phyloP scores from a whole-genome alignment of 2,113 vertebrate genomes.

The Anguilla japonica region DNA sequence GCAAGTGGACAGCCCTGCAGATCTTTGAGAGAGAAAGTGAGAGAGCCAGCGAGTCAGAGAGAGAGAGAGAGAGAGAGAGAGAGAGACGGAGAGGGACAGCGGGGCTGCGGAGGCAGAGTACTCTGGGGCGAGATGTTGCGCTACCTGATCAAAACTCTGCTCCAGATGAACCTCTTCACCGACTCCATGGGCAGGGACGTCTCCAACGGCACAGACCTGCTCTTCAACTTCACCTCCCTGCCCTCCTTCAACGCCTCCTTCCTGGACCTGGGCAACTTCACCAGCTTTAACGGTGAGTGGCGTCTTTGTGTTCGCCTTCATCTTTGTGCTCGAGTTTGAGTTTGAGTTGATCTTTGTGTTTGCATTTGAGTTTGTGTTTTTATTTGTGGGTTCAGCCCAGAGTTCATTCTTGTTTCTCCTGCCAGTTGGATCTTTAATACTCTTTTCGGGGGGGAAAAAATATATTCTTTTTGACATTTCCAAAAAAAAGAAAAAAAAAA shows the following conservation, averaged over 20 bases:
- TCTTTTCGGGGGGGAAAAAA: background rate
- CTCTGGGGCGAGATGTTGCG: conserved; percentile 79
- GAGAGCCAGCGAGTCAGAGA: background rate
- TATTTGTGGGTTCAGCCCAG: background rate
- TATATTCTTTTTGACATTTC: background rate
- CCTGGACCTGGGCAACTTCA: conserved; percentile 75
- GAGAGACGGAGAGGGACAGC: background rate
- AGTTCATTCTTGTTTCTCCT: background rate
- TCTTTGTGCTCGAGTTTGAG: no score
- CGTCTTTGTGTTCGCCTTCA: background rate
- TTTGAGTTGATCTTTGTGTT: no score
- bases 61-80: conserved; percentile 19
- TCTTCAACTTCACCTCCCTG: conserved; percentile 75
- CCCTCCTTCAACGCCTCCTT: conserved; percentile 71
- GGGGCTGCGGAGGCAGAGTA: conserved; percentile 24
- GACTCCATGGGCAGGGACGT: conserved; percentile 76
- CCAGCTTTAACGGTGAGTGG: conserved; percentile 77
- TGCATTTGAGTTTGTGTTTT: no score
- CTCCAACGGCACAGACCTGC: conserved; percentile 76
- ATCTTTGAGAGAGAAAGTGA: background rate
- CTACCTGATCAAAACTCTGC: conserved; percentile 91
- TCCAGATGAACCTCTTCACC: conserved; percentile 96
- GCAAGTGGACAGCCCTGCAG: background rate
- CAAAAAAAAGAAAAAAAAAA: background rate
- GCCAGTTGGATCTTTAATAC: background rate